A percentile compares a stretch with the other conserved stretches of the same genome.
Conservation (phyloP, 2,797 vertebrate genomes). For the Novumbra hubbsi region DNA sequence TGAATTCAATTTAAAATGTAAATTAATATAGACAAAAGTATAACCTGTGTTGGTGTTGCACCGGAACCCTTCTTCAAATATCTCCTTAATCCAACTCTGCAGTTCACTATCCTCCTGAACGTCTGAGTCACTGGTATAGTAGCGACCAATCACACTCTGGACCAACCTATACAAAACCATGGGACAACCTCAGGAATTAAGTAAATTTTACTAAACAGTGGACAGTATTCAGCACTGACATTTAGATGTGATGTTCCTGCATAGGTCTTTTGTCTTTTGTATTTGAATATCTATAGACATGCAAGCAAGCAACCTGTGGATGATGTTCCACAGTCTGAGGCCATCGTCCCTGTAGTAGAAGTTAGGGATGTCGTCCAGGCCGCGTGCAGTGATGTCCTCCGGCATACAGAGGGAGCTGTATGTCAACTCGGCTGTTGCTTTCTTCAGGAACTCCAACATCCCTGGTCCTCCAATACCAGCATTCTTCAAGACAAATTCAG, state of each 20-base stretch:
- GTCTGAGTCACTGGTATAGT: slow-evolving; percentile 9
- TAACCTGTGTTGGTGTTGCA: slow-evolving; percentile 2
- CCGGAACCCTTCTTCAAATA: slow-evolving; percentile 11
- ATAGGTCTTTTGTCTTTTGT: no score
- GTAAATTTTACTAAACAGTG: not conserved
- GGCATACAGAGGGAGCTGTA: slow-evolving; percentile 2
- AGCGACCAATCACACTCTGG: slow-evolving; percentile 4
- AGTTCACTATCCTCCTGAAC: slow-evolving; percentile 16
- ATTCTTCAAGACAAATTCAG: no score
- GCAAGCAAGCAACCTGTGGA: slow-evolving; percentile 1
- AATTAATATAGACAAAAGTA: not conserved
- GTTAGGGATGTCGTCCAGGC: slow-evolving; percentile 22
- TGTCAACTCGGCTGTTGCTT: not conserved
- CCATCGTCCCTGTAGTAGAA: slow-evolving; percentile 37
- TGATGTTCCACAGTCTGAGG: slow-evolving; percentile 23
- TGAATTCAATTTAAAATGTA: not conserved
- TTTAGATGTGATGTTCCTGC: not conserved
- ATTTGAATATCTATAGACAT: no score
- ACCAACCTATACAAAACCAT: slow-evolving; percentile 15
- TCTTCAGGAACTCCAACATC: no score
- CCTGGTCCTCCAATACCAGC: no score
- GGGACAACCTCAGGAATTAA: not conserved
- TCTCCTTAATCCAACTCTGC: slow-evolving; percentile 20
- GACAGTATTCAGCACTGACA: not conserved
- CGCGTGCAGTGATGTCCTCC: slow-evolving; percentile 29